These are phyloP conservation scores for Charanyca ferruginea DNA, from an alignment of 2,888 invertebrate genomes.

Conservation along the genomic window DNA sequence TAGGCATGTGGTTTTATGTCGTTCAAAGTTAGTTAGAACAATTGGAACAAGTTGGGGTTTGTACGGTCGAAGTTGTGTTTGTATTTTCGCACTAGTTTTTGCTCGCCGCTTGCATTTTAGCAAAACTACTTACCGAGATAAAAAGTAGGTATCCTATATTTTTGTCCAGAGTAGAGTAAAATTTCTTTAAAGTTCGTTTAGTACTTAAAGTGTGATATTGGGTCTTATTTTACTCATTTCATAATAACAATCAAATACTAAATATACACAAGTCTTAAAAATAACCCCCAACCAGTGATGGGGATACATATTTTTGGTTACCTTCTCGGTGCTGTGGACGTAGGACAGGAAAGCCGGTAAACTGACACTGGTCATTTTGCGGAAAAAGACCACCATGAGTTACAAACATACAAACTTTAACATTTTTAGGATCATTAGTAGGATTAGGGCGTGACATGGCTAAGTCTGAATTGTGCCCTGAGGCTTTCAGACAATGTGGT, in stretches of 20 bases:
- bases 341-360: too few relatives aligned
- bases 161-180: not conserved
- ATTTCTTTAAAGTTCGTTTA: too few relatives aligned
- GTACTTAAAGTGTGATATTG: not conserved
- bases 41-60: conserved; percentile 38
- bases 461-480: conserved; percentile 6
- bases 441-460: not conserved
- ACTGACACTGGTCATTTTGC: too few relatives aligned
- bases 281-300: too few relatives aligned
- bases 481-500: conserved; percentile 13
- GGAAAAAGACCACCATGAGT: too few relatives aligned
- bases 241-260: too few relatives aligned
- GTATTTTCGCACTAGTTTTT: not conserved
- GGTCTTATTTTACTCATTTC: too few relatives aligned
- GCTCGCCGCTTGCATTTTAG: not conserved
- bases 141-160: not conserved
- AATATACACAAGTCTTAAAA: too few relatives aligned
- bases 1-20: conserved; percentile 57
- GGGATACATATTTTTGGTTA: too few relatives aligned
- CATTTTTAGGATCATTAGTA: not conserved
- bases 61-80: conserved; percentile 37
- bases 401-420: conserved; percentile 7
- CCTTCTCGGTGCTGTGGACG: too few relatives aligned
- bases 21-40: conserved; percentile 52
- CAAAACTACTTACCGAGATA: not conserved